Conservation (phyloP, 2,888 invertebrate genomes). For the Drosophila helvetica region DNA sequence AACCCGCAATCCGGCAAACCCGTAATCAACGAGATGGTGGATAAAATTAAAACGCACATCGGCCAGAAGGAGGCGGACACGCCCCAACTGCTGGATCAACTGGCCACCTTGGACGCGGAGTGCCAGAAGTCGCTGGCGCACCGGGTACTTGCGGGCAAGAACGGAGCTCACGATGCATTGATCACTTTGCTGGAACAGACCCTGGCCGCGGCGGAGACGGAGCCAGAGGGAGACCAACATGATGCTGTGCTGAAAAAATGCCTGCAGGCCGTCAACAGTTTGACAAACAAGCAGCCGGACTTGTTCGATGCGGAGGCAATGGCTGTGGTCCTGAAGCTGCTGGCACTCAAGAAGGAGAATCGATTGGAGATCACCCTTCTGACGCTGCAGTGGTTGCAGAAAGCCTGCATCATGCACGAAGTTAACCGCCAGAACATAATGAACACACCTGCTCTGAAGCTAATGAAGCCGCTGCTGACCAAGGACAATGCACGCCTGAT, state of each 20-base stretch:
- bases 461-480: constrained; percentile 86
- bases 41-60: constrained; percentile 84
- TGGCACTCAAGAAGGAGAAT: constrained; percentile 83
- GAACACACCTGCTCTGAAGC: constrained; percentile 87
- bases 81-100: constrained; percentile 75
- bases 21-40: constrained; percentile 85
- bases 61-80: constrained; percentile 79
- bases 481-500: constrained; percentile 83
- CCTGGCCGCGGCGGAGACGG: constrained; percentile 53
- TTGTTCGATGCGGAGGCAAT: constrained; percentile 88
- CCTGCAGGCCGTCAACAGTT: constrained; percentile 77
- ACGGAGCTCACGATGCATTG: constrained; percentile 88
- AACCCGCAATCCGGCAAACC: constrained; percentile 85
- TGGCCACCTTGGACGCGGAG: constrained; percentile 83
- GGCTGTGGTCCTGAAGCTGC: constrained; percentile 86
- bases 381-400: constrained; percentile 88
- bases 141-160: constrained; percentile 90
- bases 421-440: constrained; percentile 91
- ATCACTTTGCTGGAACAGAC: constrained; percentile 86
- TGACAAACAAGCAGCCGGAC: constrained; percentile 90
- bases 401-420: constrained; percentile 93
- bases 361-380: constrained; percentile 85
- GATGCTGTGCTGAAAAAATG: constrained; percentile 73
- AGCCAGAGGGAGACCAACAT: constrained; percentile 41
- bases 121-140: constrained; percentile 86